Evolutionary conservation across 2,888 invertebrate species (phyloP).

Genomic region (Hyalella azteca): DNA sequence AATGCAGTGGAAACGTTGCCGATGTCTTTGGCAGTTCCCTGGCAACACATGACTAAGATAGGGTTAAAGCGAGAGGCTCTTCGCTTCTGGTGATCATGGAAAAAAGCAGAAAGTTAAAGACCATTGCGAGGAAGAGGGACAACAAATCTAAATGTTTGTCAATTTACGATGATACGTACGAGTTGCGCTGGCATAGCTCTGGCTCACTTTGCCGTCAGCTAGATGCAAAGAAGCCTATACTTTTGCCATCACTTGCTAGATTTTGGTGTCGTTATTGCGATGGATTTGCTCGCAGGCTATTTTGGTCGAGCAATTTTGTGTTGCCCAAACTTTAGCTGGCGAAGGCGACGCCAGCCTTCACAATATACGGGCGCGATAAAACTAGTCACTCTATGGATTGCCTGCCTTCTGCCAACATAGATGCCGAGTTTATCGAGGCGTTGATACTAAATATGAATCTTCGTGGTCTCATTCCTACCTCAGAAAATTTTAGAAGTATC

Average conservation of each 20-base stretch:
- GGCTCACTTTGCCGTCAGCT: not conserved
- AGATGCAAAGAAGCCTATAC: slow-evolving; percentile 10
- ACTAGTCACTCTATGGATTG: not conserved
- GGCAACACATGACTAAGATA: too few species aligned
- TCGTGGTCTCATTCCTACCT: too few species aligned
- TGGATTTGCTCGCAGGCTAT: not conserved
- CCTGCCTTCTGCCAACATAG: not conserved
- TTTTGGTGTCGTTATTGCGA: slow-evolving; percentile 27
- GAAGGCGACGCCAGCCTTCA: not conserved
- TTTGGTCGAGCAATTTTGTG: not conserved
- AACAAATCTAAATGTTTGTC: slow-evolving; percentile 3
- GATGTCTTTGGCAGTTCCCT: too few species aligned
- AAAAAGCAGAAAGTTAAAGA: not conserved
- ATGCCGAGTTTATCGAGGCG: not conserved
- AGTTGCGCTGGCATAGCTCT: not conserved
- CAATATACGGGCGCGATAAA: not conserved
- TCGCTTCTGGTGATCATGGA: too few species aligned
- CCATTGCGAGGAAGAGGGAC: not conserved
- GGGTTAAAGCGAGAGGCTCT: too few species aligned
- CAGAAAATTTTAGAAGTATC: too few species aligned
- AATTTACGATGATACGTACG: not conserved
- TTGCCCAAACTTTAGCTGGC: not conserved
- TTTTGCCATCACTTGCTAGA: slow-evolving; percentile 5
- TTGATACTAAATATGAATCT: too few species aligned
- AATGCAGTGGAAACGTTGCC: too few species aligned